These are phyloP conservation scores for Lottia scabra DNA, from an alignment of 2,888 invertebrate species.

Conservation along the genomic window DNA sequence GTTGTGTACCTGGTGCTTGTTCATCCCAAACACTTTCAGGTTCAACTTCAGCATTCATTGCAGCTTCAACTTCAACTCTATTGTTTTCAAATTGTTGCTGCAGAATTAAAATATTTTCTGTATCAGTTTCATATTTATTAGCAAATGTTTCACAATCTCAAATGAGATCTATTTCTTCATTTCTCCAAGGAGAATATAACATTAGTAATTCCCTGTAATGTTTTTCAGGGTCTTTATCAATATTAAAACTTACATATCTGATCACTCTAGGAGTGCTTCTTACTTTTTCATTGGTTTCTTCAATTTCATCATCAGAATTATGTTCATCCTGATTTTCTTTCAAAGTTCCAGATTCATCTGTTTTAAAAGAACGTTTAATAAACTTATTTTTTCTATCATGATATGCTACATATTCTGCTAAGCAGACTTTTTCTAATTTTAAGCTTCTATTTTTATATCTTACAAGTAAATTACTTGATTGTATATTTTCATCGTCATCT, in stretches of 20 bases:
- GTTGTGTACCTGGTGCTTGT: slow-evolving; percentile 33
- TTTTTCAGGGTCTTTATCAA: slow-evolving; percentile 40
- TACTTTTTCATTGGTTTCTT: slow-evolving; percentile 14
- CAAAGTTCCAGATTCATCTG: not conserved
- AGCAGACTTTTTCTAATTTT: slow-evolving; percentile 17
- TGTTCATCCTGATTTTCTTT: slow-evolving; percentile 17
- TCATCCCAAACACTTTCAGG: slow-evolving; percentile 27
- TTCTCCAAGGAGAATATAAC: slow-evolving; percentile 50
- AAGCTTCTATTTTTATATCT: slow-evolving; percentile 33
- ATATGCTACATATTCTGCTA: slow-evolving; percentile 33
- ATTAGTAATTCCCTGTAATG: slow-evolving; percentile 47
- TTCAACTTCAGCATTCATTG: slow-evolving; percentile 14
- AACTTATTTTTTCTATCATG: slow-evolving; percentile 15
- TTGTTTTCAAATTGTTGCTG: slow-evolving; percentile 26
- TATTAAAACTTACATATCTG: slow-evolving; percentile 36
- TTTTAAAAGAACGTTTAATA: not conserved
- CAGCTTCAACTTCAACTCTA: slow-evolving; percentile 24
- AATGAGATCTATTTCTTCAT: slow-evolving; percentile 40
- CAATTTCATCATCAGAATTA: slow-evolving; percentile 24
- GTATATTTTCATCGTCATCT: slow-evolving; percentile 32
- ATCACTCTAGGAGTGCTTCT: slow-evolving; percentile 21
- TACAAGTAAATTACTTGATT: slow-evolving; percentile 24
- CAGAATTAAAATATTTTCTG: slow-evolving; percentile 19
- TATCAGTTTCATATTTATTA: slow-evolving; percentile 8
- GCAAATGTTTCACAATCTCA: not conserved